Evolutionary conservation across 2,888 invertebrate species (phyloP).

Genomic region (Cantharis lateralis): DNA sequence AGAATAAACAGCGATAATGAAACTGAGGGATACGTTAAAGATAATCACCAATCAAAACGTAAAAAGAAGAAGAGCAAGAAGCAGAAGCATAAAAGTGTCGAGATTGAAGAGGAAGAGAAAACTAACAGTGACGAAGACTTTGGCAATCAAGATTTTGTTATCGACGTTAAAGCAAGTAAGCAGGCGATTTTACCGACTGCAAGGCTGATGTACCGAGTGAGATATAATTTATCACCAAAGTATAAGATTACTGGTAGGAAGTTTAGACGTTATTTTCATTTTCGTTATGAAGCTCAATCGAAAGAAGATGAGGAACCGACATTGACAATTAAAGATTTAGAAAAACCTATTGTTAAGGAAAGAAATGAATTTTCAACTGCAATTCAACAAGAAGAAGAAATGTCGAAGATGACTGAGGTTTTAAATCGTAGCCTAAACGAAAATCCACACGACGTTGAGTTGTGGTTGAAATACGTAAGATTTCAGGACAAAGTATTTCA

Average conservation of each 20-base stretch:
- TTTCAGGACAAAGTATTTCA: slow-evolving; percentile 60
- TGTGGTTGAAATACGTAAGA: slow-evolving; percentile 65
- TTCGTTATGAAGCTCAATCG: slow-evolving; percentile 32
- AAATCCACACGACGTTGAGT: slow-evolving; percentile 59
- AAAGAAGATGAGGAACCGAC: slow-evolving; percentile 37
- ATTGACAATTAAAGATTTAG: slow-evolving; percentile 35
- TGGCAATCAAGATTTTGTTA: slow-evolving; percentile 58
- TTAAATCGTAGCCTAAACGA: slow-evolving; percentile 60
- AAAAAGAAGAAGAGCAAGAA: slow-evolving; percentile 8
- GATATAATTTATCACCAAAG: slow-evolving; percentile 26
- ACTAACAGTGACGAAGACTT: slow-evolving; percentile 33
- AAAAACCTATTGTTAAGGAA: slow-evolving; percentile 12
- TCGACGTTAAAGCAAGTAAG: slow-evolving; percentile 62
- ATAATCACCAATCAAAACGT: not conserved
- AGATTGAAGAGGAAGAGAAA: slow-evolving; percentile 22
- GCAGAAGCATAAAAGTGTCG: slow-evolving; percentile 12
- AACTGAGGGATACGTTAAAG: not conserved
- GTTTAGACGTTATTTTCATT: slow-evolving; percentile 47
- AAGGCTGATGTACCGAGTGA: slow-evolving; percentile 59
- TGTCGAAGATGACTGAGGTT: slow-evolving; percentile 58
- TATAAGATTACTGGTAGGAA: slow-evolving; percentile 37
- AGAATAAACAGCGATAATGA: not conserved
- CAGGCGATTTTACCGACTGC: slow-evolving; percentile 67
- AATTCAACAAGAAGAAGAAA: slow-evolving; percentile 57
- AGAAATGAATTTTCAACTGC: slow-evolving; percentile 36